Evolutionary conservation across 2,113 vertebrate genomes (phyloP).

Genomic region (Lipophrys pholis): DNA sequence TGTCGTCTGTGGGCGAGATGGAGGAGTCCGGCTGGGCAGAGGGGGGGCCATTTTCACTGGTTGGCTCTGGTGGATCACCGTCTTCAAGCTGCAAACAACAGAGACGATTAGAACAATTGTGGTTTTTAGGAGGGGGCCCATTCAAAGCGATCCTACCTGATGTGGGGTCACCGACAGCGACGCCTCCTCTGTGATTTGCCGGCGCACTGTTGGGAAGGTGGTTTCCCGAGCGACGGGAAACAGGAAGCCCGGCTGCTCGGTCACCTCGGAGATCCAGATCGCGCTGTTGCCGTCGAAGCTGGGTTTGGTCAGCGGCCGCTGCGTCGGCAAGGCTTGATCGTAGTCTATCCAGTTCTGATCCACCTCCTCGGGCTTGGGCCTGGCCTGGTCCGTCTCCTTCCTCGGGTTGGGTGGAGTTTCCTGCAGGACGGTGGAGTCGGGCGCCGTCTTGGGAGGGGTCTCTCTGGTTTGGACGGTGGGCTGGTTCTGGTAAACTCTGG

Average conservation of each 20-base stretch:
- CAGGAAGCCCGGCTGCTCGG: conserved; percentile 78
- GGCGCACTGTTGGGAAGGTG: conserved; percentile 27
- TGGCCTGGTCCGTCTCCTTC: conserved; percentile 17
- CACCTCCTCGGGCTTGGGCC: background rate
- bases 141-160: conserved; percentile 41
- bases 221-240: conserved; percentile 65
- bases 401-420: conserved; percentile 33
- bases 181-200: conserved; percentile 77
- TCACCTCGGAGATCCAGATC: conserved; percentile 65
- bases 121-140: no score
- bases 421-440: conserved; percentile 27
- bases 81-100: conserved; percentile 29
- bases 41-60: conserved; percentile 24
- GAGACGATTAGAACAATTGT: no score
- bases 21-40: conserved; percentile 37
- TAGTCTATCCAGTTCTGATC: conserved; percentile 66
- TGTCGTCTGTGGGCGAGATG: conserved; percentile 54
- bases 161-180: conserved; percentile 60
- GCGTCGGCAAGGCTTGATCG: conserved; percentile 30
- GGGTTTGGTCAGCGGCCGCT: conserved; percentile 20
- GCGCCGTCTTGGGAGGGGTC: background rate
- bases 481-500: conserved; percentile 76
- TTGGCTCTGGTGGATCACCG: conserved; percentile 22
- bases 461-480: conserved; percentile 25
- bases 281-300: conserved; percentile 66